Percentiles rank a stretch among this genome's conserved stretches.
These are phyloP conservation scores for Chouioia cunea DNA, from an alignment of 2,888 invertebrate genomes.

Conservation along the genomic window DNA sequence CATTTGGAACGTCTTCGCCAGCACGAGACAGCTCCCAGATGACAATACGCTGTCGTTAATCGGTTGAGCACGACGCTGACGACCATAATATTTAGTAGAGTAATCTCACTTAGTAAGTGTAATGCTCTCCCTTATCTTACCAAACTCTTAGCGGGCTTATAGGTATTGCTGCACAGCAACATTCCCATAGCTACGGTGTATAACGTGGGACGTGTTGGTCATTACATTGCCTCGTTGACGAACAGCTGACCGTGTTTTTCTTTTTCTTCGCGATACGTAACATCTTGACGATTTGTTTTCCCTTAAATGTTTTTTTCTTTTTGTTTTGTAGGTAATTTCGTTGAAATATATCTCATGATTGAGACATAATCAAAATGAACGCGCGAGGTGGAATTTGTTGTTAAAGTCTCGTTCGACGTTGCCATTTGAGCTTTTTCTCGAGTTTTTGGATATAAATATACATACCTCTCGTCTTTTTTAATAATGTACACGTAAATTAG, in stretches of 20 bases:
- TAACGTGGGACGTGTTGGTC: constrained; percentile 54
- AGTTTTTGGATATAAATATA: too few relatives aligned
- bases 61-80: constrained; percentile 10
- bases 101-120: constrained; percentile 11
- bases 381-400: too few relatives aligned
- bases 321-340: too few relatives aligned
- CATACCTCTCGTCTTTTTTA: too few relatives aligned
- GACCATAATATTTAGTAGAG: constrained; percentile 22
- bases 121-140: constrained; percentile 27
- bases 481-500: too few relatives aligned
- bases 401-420: too few relatives aligned
- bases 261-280: too few relatives aligned
- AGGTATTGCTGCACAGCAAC: constrained; percentile 59
- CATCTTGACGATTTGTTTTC: too few relatives aligned
- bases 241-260: constrained; percentile 36
- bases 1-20: constrained; percentile 61
- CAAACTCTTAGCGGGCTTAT: constrained; percentile 50
- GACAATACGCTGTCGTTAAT: constrained; percentile 61
- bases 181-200: constrained; percentile 57
- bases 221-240: neutral
- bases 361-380: too few relatives aligned
- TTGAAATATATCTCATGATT: too few relatives aligned
- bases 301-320: too few relatives aligned
- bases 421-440: too few relatives aligned
- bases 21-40: constrained; percentile 63